phyloP scores from a whole-genome alignment of 2,113 vertebrate genomes.

The Sylvietta virens region DNA sequence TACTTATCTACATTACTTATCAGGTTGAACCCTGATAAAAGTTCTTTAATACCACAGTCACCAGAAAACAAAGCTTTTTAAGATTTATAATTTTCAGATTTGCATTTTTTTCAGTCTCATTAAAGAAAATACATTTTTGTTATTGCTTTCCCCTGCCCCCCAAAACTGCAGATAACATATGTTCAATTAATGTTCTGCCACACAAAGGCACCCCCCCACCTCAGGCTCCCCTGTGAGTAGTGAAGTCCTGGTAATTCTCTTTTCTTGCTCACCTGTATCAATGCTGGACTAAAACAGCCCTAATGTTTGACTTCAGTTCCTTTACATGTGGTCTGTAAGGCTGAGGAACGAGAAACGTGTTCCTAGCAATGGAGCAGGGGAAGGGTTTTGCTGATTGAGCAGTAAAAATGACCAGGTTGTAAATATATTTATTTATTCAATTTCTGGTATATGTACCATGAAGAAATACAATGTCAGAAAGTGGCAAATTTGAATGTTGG shows the following conservation, averaged over 20 bases:
- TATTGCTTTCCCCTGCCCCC: not conserved
- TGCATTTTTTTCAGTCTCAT: not conserved
- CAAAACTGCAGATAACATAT: not conserved
- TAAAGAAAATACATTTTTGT: not conserved
- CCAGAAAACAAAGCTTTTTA: not conserved
- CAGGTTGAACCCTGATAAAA: not conserved
- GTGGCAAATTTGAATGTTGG: not conserved
- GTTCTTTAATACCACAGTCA: not conserved
- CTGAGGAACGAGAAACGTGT: not conserved
- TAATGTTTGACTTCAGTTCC: not conserved
- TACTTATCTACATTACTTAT: not conserved
- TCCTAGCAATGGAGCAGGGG: not conserved
- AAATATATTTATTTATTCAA: not conserved
- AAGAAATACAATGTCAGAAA: not conserved
- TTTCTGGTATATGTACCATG: not conserved
- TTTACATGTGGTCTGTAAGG: not conserved
- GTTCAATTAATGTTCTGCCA: not conserved
- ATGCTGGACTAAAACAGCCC: not conserved
- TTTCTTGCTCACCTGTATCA: not conserved
- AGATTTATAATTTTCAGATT: not conserved
- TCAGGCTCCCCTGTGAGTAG: not conserved
- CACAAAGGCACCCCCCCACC: not conserved
- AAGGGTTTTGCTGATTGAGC: not conserved
- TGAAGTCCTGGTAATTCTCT: not conserved
- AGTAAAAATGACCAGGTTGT: not conserved